phyloP scores from a whole-genome alignment of 2,113 vertebrate genomes.

The Neomonachus schauinslandi region DNA sequence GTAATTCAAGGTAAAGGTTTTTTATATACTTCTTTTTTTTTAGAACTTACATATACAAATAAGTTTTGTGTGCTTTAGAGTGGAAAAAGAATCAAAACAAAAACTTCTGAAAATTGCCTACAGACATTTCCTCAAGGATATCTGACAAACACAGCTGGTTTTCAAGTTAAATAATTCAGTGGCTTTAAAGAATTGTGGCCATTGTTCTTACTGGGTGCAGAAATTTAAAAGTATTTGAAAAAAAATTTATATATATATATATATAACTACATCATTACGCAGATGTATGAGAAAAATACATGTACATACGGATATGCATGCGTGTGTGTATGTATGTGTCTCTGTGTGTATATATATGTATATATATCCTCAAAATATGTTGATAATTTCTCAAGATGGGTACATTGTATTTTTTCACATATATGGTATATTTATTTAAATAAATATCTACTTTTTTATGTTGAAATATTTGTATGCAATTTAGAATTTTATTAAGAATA shows the following conservation, averaged over 20 bases:
- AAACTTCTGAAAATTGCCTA: not conserved
- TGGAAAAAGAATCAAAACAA: not conserved
- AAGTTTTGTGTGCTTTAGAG: not conserved
- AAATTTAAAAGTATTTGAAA: not conserved
- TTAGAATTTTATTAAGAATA: not conserved
- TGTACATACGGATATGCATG: not conserved
- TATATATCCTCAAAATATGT: not conserved
- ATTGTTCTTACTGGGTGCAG: not conserved
- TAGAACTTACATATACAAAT: not conserved
- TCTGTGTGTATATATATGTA: no score
- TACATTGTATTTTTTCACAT: not conserved
- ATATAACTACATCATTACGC: not conserved
- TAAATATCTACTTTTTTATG: not conserved
- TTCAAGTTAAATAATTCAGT: not conserved
- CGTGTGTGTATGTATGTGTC: no score
- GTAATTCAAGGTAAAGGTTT: not conserved
- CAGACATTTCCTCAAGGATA: not conserved
- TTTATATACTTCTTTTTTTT: not conserved
- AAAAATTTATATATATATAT: not conserved
- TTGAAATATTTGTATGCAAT: not conserved
- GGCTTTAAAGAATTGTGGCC: not conserved
- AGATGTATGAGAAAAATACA: not conserved
- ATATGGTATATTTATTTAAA: not conserved
- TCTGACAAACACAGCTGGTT: not conserved
- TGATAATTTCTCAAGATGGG: not conserved